Base-by-base conservation (phyloP, 2,797 vertebrate species). In the Periophthalmus magnuspinnatus region DNA sequence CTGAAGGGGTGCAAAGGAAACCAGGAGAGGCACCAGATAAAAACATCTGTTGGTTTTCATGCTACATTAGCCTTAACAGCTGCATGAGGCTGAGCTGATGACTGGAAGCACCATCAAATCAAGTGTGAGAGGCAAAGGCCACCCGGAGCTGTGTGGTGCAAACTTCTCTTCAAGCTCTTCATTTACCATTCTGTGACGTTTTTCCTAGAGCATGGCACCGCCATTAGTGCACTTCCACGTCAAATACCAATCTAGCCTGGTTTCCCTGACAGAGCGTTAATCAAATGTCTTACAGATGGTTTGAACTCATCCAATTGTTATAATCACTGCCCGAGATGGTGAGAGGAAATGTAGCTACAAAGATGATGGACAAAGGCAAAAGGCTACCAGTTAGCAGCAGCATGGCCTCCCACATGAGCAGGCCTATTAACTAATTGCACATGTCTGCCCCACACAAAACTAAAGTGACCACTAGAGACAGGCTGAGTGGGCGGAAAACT, bases 221-320 rank as follows among this genome's bases (percentile, higher is more conserved):
- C 86, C 84, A 91, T 92, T 89, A 91, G 87, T 54, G 80, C 84
- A 79, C 77, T 88, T 90, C 81, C 81, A 85, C 80, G 86, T 89
- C 80, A 83, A 76, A 81, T 22, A 81, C 84, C 73, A 79, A 81
- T 82, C 68, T 61, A 71, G 72, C 71, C 73, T 67, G 69, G 63
- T 67, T 65, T 69, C 52, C 62, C 67, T 21, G 65, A 82, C 75
- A 69, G 70, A 78, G 77, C 71, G 82, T 89, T 93, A 93, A 93
- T 92, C 90, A 92, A 92, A 93, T 93, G 88, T 93, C 89, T 93
- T 90, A 93, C 93, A 91, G 89, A 91, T 77, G 89, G 89, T 93
- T 94, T 90, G 92, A 93, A 92, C 83, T 89, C 90, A 93, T 89
- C 90, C 93, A 90, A 91, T 93, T 94, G 92, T 89, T 91, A 91